A percentile compares a stretch with the other conserved stretches of the same genome.
These are phyloP conservation scores for Melanotaenia parkinsoni DNA, from an alignment of 2,797 vertebrate genomes.

Conservation along the genomic window DNA sequence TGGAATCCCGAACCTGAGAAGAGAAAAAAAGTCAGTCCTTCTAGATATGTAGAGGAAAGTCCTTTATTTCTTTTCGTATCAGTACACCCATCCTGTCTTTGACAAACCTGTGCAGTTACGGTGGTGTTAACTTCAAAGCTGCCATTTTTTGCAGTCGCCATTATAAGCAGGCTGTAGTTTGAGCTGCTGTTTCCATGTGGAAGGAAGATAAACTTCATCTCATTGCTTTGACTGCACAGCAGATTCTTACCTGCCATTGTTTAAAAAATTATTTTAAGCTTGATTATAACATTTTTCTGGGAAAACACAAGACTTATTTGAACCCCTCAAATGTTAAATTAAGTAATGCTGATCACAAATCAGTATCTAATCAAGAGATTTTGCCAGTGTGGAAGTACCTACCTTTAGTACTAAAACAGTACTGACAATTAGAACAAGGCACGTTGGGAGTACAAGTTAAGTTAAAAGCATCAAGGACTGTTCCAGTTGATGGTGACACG, in stretches of 20 bases:
- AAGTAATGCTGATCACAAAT: neutral
- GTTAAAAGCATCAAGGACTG: slow-evolving; percentile 81
- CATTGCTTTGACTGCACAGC: slow-evolving; percentile 76
- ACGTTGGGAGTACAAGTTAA: slow-evolving; percentile 73
- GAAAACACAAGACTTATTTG: neutral
- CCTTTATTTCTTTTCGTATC: neutral
- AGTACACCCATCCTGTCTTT: neutral
- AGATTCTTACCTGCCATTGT: slow-evolving; percentile 81
- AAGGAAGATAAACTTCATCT: slow-evolving; percentile 82
- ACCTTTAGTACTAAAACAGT: slow-evolving; percentile 82
- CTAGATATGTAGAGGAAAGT: neutral
- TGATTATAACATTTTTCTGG: neutral
- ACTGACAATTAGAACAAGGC: slow-evolving; percentile 72
- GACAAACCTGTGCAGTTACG: slow-evolving; percentile 78
- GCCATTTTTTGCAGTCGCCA: slow-evolving; percentile 70
- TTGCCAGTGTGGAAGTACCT: slow-evolving; percentile 17
- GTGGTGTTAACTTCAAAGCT: slow-evolving; percentile 61
- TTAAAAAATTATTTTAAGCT: neutral
- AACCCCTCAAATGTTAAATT: neutral
- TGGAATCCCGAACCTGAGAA: slow-evolving; percentile 78
- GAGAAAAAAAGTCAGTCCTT: neutral
- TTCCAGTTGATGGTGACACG: slow-evolving; percentile 77
- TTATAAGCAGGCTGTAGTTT: slow-evolving; percentile 75
- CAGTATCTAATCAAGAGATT: neutral
- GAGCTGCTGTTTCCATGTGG: slow-evolving; percentile 82